Base-by-base conservation (phyloP, 2,888 invertebrate genomes). In the Dicyrtomina minuta region DNA sequence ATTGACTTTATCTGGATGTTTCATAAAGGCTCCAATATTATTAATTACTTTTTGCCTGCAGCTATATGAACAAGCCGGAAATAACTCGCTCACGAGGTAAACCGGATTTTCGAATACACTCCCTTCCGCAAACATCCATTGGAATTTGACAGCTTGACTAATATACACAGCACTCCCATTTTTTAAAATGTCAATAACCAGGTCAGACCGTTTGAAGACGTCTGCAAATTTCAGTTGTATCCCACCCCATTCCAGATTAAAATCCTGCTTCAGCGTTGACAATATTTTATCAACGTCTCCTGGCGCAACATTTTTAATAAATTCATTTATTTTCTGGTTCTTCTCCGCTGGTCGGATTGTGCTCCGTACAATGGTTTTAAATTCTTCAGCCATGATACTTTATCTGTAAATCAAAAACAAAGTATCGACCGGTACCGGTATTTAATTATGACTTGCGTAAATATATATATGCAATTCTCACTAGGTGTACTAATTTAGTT, bases 1-100 rank as follows among this genome's bases (percentile, higher is more conserved):
- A n/a, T 72, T 68, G 8, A 72, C 66, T n/a, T 70, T 46, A 15
- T 70, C 55, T 10, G 62, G 62, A 56, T 72, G 71, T 15, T 71
- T 65, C 33, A 71, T 68, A 51, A 70, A 70, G 20, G 66, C 71
- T 20, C 72, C 73, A 22, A 75, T 24, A 13, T 69, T 67, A 15
- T 72, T 70, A 27, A 75, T 68, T 27, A 75, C 51, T 55, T 70
- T 69, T 46, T 70, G 70, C 44, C 75, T 58, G n/a, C 71, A 70
- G n/a, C 70, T 70, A 46, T 70, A 73, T 12, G 73, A 72, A 27
- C 73, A 67, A 8, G 65, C 59, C 1, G 75, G 75, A 22, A 74
- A 73, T 13, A 75, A 56, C 20, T 64, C 51, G 33, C 70, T 53
- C 6, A 72, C 60, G 33, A 75, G 53, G 60, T 68, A 72, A 33